Evolutionary conservation across 2,888 invertebrate genomes (phyloP).

Genomic region (Drosophila sordidula): DNA sequence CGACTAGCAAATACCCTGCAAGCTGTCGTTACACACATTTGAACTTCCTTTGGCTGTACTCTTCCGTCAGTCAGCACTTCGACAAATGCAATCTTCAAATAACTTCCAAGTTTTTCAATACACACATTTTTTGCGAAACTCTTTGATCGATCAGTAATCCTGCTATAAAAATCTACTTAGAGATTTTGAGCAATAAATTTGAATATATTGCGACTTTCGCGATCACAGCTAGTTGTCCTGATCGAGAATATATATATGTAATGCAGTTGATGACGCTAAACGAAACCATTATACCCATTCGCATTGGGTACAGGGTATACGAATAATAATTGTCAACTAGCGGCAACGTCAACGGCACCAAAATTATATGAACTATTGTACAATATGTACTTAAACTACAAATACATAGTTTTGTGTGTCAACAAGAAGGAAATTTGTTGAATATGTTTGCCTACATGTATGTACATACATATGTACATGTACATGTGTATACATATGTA

Average conservation of each 20-base stretch:
- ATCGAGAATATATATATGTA: no score
- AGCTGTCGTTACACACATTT: background rate
- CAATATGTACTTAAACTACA: background rate
- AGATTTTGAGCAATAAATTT: no score
- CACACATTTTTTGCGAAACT: no score
- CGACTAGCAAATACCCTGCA: background rate
- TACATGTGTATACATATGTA: background rate
- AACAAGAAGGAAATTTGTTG: conserved; percentile 13
- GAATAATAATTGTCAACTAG: conserved; percentile 1
- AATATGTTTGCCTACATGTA: conserved; percentile 13
- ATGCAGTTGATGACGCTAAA: background rate
- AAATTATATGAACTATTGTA: background rate
- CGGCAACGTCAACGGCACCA: conserved; percentile 21
- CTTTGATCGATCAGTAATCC: no score
- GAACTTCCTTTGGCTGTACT: no score
- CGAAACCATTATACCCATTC: background rate
- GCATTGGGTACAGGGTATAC: background rate
- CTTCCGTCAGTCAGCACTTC: no score
- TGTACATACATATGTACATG: background rate
- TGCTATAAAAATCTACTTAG: no score
- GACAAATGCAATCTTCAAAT: no score
- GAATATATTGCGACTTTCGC: no score
- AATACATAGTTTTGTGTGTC: background rate
- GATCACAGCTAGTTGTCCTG: no score
- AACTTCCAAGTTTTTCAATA: no score